Evolutionary conservation across 2,797 vertebrate species (phyloP).

Genomic region (Darevskia mixta): DNA sequence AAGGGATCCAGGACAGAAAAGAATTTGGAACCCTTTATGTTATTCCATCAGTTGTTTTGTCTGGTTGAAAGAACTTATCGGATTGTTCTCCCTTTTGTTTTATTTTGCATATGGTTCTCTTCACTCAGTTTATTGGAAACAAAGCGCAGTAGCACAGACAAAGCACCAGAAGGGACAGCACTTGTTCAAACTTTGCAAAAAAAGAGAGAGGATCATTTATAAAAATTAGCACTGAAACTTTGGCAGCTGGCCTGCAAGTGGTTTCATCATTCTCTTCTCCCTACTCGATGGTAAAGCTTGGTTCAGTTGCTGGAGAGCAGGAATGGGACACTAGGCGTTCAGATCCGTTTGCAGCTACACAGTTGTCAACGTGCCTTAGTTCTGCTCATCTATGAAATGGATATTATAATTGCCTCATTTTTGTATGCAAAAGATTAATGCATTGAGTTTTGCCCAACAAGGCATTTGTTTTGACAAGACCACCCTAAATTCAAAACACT

Average conservation of each 20-base stretch:
- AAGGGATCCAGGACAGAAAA: constrained; percentile 33
- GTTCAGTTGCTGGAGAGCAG: constrained; percentile 54
- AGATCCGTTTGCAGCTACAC: constrained; percentile 46
- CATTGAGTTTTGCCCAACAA: background rate
- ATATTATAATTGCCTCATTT: constrained; percentile 64
- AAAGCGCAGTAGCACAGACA: constrained; percentile 50
- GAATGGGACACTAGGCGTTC: constrained; percentile 46
- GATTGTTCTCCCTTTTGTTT: constrained; percentile 64
- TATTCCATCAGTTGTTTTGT: constrained; percentile 65
- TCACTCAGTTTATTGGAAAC: constrained; percentile 45
- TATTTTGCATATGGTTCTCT: constrained; percentile 62
- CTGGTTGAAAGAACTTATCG: constrained; percentile 61
- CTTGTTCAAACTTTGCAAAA: constrained; percentile 6
- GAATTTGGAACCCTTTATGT: constrained; percentile 58
- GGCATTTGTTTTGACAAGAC: constrained; percentile 27
- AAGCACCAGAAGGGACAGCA: constrained; percentile 52
- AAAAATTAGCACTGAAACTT: constrained; percentile 39
- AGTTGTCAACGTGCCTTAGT: constrained; percentile 54
- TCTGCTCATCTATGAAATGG: constrained; percentile 60
- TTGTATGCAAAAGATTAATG: constrained; percentile 29
- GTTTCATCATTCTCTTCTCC: constrained; percentile 54
- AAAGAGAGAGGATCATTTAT: constrained; percentile 48
- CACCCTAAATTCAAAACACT: constrained; percentile 21
- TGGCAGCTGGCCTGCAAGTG: constrained; percentile 29
- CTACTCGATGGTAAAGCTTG: constrained; percentile 51